Conservation (phyloP, 2,113 vertebrate species). For the Poeciliopsis retropinna region DNA sequence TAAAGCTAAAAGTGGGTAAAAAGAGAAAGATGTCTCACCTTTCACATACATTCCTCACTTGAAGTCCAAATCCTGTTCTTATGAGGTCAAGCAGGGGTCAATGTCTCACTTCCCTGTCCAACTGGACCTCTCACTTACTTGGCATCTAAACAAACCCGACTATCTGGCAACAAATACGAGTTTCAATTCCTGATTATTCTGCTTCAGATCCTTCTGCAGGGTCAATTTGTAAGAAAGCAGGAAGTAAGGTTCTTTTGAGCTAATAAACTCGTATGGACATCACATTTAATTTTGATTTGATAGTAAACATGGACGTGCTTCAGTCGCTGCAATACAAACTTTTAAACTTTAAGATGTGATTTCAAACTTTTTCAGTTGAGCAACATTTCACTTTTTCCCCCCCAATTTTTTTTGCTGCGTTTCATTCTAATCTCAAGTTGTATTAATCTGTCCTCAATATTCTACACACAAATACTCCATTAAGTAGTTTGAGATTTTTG, state of each 20-base stretch:
- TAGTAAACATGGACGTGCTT: neutral
- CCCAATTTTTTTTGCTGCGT: too few species aligned
- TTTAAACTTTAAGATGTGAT: too few species aligned
- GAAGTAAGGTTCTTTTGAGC: too few species aligned
- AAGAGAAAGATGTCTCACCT: constrained; percentile 74
- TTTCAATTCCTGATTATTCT: constrained; percentile 12
- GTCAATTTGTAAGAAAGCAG: neutral
- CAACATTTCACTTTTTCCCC: too few species aligned
- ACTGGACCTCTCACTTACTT: constrained; percentile 74
- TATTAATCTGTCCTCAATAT: too few species aligned
- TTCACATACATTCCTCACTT: constrained; percentile 80
- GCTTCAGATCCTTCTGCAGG: neutral
- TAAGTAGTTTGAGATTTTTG: too few species aligned
- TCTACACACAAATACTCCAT: too few species aligned
- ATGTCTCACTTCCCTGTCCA: constrained; percentile 54
- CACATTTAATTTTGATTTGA: neutral
- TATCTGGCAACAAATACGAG: constrained; percentile 17
- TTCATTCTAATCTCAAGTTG: too few species aligned
- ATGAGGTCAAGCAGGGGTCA: constrained; percentile 79
- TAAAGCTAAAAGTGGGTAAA: constrained; percentile 36
- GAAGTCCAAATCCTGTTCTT: constrained; percentile 74
- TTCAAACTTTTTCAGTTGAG: too few species aligned
- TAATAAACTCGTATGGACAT: too few species aligned
- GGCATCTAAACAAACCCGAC: constrained; percentile 58
- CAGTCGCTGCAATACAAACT: too few species aligned